Conservation (phyloP, 2,113 vertebrate species). For the Thymallus thymallus region DNA sequence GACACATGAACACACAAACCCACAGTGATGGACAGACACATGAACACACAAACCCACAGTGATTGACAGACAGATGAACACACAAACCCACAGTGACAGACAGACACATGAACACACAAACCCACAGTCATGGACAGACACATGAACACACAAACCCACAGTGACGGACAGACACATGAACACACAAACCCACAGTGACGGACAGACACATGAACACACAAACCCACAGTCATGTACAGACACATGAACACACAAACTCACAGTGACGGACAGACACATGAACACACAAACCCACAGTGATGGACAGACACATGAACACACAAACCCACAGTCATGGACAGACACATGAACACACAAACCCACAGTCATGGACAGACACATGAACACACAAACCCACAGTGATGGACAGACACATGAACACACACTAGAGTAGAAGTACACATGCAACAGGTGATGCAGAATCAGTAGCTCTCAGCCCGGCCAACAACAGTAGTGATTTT, state of each 20-base stretch:
- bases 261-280: background rate
- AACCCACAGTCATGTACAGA: background rate
- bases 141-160: no score
- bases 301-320: background rate
- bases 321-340: background rate
- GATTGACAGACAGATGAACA: background rate
- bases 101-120: no score
- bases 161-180: no score
- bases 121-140: no score
- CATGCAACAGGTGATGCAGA: conserved; percentile 8
- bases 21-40: background rate
- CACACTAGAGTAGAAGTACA: background rate
- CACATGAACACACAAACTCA: background rate
- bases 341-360: background rate
- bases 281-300: background rate
- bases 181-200: no score
- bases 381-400: background rate
- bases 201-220: no score
- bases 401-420: background rate
- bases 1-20: background rate
- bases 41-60: background rate
- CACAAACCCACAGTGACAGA: conserved; percentile 7
- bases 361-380: conserved; percentile 3
- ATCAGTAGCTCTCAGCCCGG: conserved; percentile 39
- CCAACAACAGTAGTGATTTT: conserved; percentile 48